Percentiles rank a stretch among this genome's conserved stretches.
phyloP scores from a whole-genome alignment of 2,888 invertebrate species.

The Tridacna gigas region DNA sequence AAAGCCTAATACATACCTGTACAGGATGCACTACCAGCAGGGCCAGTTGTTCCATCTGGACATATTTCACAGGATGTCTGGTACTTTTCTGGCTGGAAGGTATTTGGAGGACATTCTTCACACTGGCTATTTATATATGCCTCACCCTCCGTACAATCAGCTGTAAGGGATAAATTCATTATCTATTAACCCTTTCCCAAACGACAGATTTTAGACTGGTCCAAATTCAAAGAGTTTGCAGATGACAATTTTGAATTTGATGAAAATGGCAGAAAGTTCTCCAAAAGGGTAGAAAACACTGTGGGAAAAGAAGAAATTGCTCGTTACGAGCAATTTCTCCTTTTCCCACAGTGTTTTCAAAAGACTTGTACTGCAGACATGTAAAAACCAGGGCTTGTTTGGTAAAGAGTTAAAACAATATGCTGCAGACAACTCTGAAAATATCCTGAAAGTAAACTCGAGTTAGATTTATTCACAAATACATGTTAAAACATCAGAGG shows the following conservation, averaged over 20 bases:
- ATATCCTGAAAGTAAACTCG: too few species aligned
- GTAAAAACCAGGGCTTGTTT: not conserved
- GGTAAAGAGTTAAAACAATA: not conserved
- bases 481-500: too few species aligned
- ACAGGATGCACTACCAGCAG: not conserved
- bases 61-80: slow-evolving; percentile 38
- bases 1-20: slow-evolving; percentile 1
- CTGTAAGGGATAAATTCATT: not conserved
- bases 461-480: too few species aligned
- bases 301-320: not conserved
- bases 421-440: not conserved
- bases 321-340: not conserved
- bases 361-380: not conserved
- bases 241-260: too few species aligned
- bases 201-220: too few species aligned
- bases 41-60: slow-evolving; percentile 26
- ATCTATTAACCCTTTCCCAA: too few species aligned
- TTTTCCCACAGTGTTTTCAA: not conserved
- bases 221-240: too few species aligned
- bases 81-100: slow-evolving; percentile 24
- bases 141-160: slow-evolving; percentile 2
- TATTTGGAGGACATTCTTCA: slow-evolving; percentile 30
- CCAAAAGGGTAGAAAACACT: not conserved
- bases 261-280: too few species aligned
- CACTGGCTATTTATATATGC: slow-evolving; percentile 17